These are phyloP conservation scores for Drosophila kohkoa DNA, from an alignment of 1,140 invertebrate species.

Conservation along the genomic window DNA sequence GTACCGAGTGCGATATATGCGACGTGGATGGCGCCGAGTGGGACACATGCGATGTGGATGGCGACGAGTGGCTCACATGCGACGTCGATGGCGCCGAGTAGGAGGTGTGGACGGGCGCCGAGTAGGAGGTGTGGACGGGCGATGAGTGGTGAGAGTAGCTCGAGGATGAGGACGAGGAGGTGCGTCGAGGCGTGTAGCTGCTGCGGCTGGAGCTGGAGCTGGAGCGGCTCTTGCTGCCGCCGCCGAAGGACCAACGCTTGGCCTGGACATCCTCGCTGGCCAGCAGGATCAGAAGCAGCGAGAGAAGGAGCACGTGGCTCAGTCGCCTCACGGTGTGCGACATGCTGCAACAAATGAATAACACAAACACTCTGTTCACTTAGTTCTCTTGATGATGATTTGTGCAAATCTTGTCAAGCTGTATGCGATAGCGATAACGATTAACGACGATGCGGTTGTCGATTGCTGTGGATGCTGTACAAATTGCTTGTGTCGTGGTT, in stretches of 20 bases:
- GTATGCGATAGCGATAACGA: neutral
- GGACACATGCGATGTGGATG: too few relatives aligned
- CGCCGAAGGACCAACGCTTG: slow-evolving; percentile 52
- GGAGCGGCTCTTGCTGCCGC: slow-evolving; percentile 59
- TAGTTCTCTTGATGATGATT: neutral
- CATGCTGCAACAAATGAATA: slow-evolving; percentile 51
- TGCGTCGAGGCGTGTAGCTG: slow-evolving; percentile 39
- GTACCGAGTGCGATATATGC: too few relatives aligned
- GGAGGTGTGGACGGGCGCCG: too few relatives aligned
- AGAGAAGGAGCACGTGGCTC: slow-evolving; percentile 42
- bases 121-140: too few relatives aligned
- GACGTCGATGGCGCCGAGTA: too few relatives aligned
- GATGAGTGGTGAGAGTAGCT: too few relatives aligned
- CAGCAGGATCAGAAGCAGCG: slow-evolving; percentile 53
- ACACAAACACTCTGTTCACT: neutral
- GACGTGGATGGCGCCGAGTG: too few relatives aligned
- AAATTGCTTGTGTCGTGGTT: neutral
- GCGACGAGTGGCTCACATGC: too few relatives aligned
- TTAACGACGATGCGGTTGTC: neutral
- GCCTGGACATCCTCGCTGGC: slow-evolving; percentile 53
- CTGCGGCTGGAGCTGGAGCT: slow-evolving; percentile 39
- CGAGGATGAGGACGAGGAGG: slow-evolving; percentile 21
- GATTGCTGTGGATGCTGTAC: neutral
- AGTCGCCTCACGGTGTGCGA: slow-evolving; percentile 38
- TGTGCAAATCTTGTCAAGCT: neutral